A percentile compares a stretch with the other conserved stretches of the same genome.
Conservation (phyloP, 2,888 invertebrate species). For the Cerastis leucographa region DNA sequence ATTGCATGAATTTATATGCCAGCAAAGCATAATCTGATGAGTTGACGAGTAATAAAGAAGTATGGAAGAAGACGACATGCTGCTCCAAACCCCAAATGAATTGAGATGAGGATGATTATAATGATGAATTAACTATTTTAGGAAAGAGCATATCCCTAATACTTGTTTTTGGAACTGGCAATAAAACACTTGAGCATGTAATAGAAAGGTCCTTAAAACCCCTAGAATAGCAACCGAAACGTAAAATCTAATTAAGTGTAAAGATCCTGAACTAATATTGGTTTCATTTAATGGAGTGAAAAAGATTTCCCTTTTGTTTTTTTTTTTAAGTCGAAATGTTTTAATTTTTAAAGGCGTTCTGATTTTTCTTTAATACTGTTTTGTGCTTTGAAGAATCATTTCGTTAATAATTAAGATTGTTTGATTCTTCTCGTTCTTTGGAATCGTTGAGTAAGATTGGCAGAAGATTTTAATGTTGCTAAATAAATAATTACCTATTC, state of each 20-base stretch:
- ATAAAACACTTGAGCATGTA: conserved; percentile 8
- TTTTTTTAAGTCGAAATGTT: background rate
- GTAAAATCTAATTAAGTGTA: conserved; percentile 56
- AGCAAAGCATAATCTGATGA: too few species aligned
- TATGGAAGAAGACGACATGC: too few species aligned
- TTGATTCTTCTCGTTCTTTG: conserved; percentile 12
- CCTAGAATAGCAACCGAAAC: conserved; percentile 13
- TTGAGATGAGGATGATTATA: too few species aligned
- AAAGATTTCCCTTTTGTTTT: conserved; percentile 31
- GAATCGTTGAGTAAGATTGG: conserved; percentile 8
- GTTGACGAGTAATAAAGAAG: too few species aligned
- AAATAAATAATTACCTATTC: conserved; percentile 9
- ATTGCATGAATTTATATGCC: background rate
- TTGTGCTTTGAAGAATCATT: conserved; percentile 23
- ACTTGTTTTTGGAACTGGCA: background rate
- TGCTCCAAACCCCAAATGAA: too few species aligned
- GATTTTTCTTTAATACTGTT: conserved; percentile 28
- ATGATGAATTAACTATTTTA: background rate
- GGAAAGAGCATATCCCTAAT: background rate
- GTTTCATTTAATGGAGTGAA: conserved; percentile 44
- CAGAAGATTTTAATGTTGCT: conserved; percentile 12
- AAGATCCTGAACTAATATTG: conserved; percentile 59
- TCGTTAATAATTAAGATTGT: conserved; percentile 13
- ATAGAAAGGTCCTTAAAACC: background rate
- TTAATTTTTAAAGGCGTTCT: conserved; percentile 17